Conservation (phyloP, 2,113 vertebrate species). For the Plecturocebus donacophilus region DNA sequence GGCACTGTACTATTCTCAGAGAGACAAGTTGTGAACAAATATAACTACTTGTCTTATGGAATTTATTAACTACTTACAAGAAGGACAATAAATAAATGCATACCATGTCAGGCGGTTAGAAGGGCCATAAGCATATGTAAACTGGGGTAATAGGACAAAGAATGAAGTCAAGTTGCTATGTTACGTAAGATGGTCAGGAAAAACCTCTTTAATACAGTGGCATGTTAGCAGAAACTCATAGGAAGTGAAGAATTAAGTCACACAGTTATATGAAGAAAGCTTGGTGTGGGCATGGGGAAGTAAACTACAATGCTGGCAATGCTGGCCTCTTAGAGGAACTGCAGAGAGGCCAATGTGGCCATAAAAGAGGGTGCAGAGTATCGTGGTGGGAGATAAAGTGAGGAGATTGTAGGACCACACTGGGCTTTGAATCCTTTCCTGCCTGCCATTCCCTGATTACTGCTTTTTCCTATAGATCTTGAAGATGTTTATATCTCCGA, state of each 20-base stretch:
- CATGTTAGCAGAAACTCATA: not conserved
- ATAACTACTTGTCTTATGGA: not conserved
- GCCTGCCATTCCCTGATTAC: not conserved
- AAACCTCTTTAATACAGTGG: not conserved
- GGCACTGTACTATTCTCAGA: not conserved
- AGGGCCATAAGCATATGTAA: not conserved
- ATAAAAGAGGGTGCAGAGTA: fast-evolving
- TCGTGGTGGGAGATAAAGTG: too few relatives aligned
- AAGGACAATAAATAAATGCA: not conserved
- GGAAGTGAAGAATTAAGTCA: not conserved
- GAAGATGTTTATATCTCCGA: not conserved
- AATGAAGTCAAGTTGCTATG: not conserved
- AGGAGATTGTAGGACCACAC: not conserved
- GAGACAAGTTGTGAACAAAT: not conserved
- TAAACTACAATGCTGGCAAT: not conserved
- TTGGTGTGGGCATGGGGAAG: not conserved
- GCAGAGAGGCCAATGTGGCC: too few relatives aligned
- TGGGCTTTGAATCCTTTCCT: not conserved
- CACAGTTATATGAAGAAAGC: not conserved
- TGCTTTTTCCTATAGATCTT: not conserved
- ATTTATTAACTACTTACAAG: not conserved
- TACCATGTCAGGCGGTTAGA: not conserved
- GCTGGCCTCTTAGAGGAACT: not conserved
- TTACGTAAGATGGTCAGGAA: not conserved
- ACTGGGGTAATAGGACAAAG: not conserved